A percentile compares a stretch with the other conserved stretches of the same genome.
phyloP scores from a whole-genome alignment of 2,797 vertebrate genomes.

The Gymnothorax reevesii region DNA sequence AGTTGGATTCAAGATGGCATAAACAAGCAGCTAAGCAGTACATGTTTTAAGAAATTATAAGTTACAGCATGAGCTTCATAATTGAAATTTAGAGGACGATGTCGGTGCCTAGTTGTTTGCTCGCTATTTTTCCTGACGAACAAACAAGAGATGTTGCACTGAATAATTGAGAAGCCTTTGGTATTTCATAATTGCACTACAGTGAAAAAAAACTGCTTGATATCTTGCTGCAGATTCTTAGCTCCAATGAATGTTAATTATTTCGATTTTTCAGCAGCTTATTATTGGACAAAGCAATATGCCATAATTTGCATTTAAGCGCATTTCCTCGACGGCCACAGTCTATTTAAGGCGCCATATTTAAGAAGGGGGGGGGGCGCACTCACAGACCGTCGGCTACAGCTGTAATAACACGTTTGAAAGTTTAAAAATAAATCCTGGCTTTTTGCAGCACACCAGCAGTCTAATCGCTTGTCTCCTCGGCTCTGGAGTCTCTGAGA shows the following conservation, averaged over 20 bases:
- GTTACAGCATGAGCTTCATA: background rate
- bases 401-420: background rate
- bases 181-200: background rate
- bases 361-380: background rate
- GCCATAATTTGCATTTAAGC: background rate
- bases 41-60: background rate
- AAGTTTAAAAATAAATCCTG: slow-evolving; percentile 20
- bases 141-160: background rate
- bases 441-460: background rate
- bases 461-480: background rate
- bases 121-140: background rate
- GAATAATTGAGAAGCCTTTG: background rate
- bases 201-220: background rate
- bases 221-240: background rate
- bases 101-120: background rate
- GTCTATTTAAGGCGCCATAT: slow-evolving; percentile 21
- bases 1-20: background rate
- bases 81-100: background rate
- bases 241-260: background rate
- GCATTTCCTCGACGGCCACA: background rate
- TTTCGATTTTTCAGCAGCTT: background rate
- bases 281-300: background rate
- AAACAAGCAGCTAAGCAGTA: background rate
- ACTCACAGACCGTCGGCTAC: background rate
- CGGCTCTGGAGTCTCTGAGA: background rate